Base-by-base conservation (phyloP, 2,797 vertebrate genomes). In the Pseudochirops corinnae region DNA sequence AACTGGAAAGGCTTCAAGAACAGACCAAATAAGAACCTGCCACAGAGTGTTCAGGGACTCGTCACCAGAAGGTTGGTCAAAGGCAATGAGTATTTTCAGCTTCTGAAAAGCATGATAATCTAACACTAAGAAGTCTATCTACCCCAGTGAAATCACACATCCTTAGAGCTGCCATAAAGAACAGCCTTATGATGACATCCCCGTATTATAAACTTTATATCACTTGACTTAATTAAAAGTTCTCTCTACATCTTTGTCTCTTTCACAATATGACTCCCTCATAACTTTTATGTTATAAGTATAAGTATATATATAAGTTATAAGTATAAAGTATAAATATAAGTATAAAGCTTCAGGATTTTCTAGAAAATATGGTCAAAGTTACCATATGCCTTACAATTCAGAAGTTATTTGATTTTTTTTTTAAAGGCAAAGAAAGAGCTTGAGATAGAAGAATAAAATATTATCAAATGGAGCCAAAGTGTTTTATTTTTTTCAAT, bases 191-290 rank as follows among this genome's bases (percentile, higher is more conserved):
- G 56, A 92, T 28, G 74, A 92, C 67, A 90, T 91, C 92, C 55
- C 50, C 52, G 9, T 55, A 58, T 53, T 53, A 18, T 13, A 90
- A 92, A 28, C 31, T 82, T 46, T 93, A 39, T 33, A 74, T 31
- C 94, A 31, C 14, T 91, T 95, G 90, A 56, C 2, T 56, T 92
- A 57, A 46, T 90, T 90, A 74, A 58, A 94, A 57, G 33, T 56
- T 94, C 2, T 96, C 50, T 33, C n/a, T 29, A 56, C n/a, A 94
- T 24, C n/a, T 74, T 0, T 91, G 18, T 90, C 56, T 2, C 52
- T 96, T 95, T 95, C 55, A 94, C 87, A 93, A 55, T 52, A 87
- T 92, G 55, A 94, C 56, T 95, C 56, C 90, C 90, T 52, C 82
- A 93, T 74, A 55, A 53, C 53, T 82, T 31, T 50, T 50, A 33